Evolutionary conservation across 2,888 invertebrate species (phyloP).

Genomic region (Tachina grossa): DNA sequence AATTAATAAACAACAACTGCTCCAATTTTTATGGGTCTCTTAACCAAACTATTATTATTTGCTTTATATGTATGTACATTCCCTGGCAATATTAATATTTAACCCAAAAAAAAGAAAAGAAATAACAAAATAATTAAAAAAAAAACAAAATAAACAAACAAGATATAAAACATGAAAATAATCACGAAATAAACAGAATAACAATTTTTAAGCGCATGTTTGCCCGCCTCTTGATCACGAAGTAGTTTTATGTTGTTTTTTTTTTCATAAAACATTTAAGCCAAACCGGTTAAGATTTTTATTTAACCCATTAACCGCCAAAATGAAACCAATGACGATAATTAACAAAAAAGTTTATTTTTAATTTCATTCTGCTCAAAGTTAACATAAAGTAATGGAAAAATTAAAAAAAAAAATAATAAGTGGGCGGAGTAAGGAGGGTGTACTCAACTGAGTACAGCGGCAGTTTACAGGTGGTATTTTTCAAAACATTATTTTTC

Average conservation of each 20-base stretch:
- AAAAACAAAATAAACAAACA: constrained; percentile 42
- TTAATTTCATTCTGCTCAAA: no score
- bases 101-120: background rate
- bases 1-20: constrained; percentile 39
- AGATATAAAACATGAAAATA: background rate
- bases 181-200: background rate
- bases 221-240: constrained; percentile 54
- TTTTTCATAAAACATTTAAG: background rate
- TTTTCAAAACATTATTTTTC: no score
- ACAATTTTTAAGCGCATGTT: constrained; percentile 48
- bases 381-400: no score
- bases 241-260: constrained; percentile 38
- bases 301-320: no score
- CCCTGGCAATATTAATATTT: background rate
- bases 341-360: no score
- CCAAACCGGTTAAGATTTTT: constrained; percentile 56
- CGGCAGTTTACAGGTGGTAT: no score
- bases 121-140: constrained; percentile 8
- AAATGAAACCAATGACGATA: no score
- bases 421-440: no score
- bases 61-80: background rate
- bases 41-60: background rate
- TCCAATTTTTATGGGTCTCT: constrained; percentile 43
- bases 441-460: no score
- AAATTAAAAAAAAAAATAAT: no score